A percentile compares a stretch with the other conserved stretches of the same genome.
Evolutionary conservation across 2,888 invertebrate genomes (phyloP).

Genomic region (Phlogophora meticulosa): DNA sequence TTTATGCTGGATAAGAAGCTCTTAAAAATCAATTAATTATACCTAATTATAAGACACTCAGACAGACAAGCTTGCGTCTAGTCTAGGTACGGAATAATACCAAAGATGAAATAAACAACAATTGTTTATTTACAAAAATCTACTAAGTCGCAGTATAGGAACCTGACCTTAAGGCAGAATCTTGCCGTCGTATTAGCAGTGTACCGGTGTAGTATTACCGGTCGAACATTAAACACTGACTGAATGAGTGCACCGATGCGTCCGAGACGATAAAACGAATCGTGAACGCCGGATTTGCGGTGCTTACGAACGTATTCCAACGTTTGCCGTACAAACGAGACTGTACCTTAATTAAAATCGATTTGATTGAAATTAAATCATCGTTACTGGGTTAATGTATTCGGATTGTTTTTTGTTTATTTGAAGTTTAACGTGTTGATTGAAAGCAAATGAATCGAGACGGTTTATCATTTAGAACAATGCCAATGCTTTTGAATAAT

Average conservation of each 20-base stretch:
- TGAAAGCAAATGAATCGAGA: conserved; percentile 18
- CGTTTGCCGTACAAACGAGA: conserved; percentile 77
- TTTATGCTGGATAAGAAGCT: too few relatives aligned
- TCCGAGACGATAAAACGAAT: conserved; percentile 82
- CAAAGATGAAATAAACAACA: not conserved
- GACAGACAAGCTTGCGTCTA: too few relatives aligned
- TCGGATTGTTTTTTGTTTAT: conserved; percentile 72
- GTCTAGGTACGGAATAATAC: not conserved
- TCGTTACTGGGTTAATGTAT: conserved; percentile 78
- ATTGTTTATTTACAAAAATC: not conserved
- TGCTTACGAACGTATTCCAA: conserved; percentile 64
- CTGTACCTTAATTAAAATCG: conserved; percentile 80
- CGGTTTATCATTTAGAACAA: not conserved
- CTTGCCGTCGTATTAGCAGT: conserved; percentile 72
- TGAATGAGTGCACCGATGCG: conserved; percentile 82
- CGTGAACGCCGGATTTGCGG: conserved; percentile 82
- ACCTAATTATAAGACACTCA: too few relatives aligned
- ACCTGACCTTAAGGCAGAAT: conserved; percentile 68
- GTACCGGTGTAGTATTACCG: conserved; percentile 76
- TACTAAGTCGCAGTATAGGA: conserved; percentile 39
- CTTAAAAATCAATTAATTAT: too few relatives aligned
- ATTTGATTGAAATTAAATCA: conserved; percentile 75
- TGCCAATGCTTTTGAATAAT: too few relatives aligned
- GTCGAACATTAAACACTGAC: conserved; percentile 74
- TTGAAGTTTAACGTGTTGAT: conserved; percentile 35